Conservation (phyloP, 2,113 vertebrate species). For the Elephas maximus region DNA sequence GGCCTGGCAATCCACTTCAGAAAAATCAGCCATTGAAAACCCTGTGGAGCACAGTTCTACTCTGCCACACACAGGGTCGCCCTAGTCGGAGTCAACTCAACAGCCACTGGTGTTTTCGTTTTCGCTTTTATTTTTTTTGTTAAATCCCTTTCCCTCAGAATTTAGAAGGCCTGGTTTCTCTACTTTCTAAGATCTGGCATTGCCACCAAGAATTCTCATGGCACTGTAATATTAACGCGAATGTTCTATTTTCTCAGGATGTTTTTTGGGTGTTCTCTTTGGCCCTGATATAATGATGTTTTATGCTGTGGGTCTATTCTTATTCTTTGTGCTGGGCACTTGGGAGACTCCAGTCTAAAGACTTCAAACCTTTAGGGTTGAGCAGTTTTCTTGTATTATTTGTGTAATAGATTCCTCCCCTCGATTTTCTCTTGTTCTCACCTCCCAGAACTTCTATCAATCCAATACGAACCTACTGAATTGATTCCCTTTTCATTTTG, state of each 20-base stretch:
- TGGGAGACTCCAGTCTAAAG: background rate
- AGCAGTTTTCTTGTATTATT: conserved; percentile 37
- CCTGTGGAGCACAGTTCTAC: no score
- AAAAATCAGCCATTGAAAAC: background rate
- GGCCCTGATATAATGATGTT: background rate
- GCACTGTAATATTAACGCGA: background rate
- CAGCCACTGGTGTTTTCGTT: no score
- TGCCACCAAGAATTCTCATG: background rate
- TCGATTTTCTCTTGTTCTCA: conserved; percentile 16
- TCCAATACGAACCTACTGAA: background rate
- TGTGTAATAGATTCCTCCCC: conserved; percentile 43
- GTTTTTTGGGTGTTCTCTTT: conserved; percentile 16
- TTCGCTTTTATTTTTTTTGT: no score
- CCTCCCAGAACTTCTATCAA: conserved; percentile 4
- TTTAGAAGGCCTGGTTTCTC: background rate
- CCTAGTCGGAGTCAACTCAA: no score
- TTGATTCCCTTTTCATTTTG: conserved; percentile 35
- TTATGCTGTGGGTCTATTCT: background rate
- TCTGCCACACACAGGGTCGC: no score
- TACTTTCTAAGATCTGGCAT: background rate
- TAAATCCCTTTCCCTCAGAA: background rate
- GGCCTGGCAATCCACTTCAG: background rate
- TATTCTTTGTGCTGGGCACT: background rate
- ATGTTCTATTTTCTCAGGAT: conserved; percentile 39
- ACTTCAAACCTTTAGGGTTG: background rate